Evolutionary conservation across 2,113 vertebrate genomes (phyloP), one percentile per base, ranked within the genome.

Genomic region (Ardeotis arabs): DNA sequence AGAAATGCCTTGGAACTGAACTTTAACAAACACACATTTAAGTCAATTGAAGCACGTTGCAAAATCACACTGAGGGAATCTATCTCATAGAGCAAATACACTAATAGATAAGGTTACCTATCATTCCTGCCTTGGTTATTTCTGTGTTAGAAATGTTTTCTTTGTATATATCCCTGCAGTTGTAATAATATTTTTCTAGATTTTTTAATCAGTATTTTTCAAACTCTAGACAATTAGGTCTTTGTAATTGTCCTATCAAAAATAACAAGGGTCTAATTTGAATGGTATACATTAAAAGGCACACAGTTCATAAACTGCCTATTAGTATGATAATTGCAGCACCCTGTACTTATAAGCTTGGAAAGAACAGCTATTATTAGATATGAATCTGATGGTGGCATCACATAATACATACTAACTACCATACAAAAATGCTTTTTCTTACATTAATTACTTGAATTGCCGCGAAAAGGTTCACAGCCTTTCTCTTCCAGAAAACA

Each of bases 311-410:
- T 81, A 95, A 84, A 45, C 37, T 86, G 50, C 35, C 39, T 49
- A 84, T 96, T 96, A 93, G 89, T 59, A 92, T 92, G 89, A 84
- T 89, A 90, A 96, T 66, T 63, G 62, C 69, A 68, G 47, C 86
- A 50, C 28, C 63, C 50, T 79, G 37, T 77, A 83, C 41, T 82
- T 27, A 67, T 1, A 82, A 41, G 12, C 29, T 86, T n/a, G 53
- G 53, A 74, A 95, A 69, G 24, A 84, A 70, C 27, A 67, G 52
- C 22, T 93, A 83, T 96, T 96, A 87, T 91, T 91, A 95, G 78
- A 86, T 77, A 91, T 39, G 19, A 91, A 93, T 87, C 50, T 80
- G 41, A n/a, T 74, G 41, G 64, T 62, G 29, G 33, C 50, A 85
- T 66, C 58, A 76, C 62, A 85, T 64, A 85, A 77, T 58, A 55